phyloP scores from a whole-genome alignment of 2,888 invertebrate species.

The Endomychus coccineus region DNA sequence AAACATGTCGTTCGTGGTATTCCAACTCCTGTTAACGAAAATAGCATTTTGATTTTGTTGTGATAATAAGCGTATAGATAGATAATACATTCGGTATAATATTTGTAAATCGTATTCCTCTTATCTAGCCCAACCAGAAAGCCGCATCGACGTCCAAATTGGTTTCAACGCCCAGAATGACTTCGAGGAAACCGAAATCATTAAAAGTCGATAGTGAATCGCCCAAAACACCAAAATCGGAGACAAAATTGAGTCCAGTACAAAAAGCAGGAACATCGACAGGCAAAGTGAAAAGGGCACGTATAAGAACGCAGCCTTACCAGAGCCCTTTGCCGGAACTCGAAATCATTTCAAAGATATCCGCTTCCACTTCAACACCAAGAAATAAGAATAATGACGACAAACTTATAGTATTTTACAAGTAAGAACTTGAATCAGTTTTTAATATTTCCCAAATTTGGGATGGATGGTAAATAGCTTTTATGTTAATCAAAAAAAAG shows the following conservation, averaged over 20 bases:
- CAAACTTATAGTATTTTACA: conserved; percentile 80
- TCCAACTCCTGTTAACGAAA: no score
- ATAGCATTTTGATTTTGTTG: no score
- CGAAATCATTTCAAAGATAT: conserved; percentile 67
- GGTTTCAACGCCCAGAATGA: conserved; percentile 23
- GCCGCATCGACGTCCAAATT: conserved; percentile 30
- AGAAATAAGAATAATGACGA: conserved; percentile 58
- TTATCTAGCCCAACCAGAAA: not conserved
- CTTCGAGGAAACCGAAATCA: conserved; percentile 45
- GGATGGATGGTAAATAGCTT: no score
- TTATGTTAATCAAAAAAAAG: no score
- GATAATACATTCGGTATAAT: no score
- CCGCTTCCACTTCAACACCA: conserved; percentile 50
- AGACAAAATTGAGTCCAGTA: conserved; percentile 33
- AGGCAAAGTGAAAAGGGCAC: conserved; percentile 47
- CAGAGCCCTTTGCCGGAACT: conserved; percentile 77
- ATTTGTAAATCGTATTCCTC: no score
- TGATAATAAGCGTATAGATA: no score
- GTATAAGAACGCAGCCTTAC: conserved; percentile 68
- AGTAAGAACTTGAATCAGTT: no score
- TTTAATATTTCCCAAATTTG: no score
- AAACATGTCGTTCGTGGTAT: no score
- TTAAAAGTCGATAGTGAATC: conserved; percentile 40
- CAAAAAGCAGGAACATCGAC: conserved; percentile 41
- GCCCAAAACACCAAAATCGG: conserved; percentile 29